Base-by-base conservation (phyloP, 2,113 vertebrate genomes). In the Hippoglossus stenolepis region DNA sequence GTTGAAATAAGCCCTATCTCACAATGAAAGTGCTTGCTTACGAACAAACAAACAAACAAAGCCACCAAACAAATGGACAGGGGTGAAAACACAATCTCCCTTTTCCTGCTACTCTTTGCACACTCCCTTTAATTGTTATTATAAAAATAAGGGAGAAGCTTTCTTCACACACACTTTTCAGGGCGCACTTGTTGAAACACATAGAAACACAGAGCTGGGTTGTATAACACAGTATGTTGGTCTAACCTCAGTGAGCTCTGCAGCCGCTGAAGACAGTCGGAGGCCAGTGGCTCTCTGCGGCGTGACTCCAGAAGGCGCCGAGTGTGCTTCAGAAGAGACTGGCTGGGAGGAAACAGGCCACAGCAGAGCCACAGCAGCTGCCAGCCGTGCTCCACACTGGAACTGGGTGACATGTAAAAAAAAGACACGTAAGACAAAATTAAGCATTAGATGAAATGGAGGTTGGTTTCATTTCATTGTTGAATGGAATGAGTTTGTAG, bases 331-430 rank as follows among this genome's bases (percentile, higher is more conserved):
- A 97, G 90, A 68, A 99, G 93, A 0, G 89, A 68, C 74, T 95
- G 96, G 76, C 96, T 92, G 0, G 97, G 97, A 0, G 97, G 92
- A 75, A 99, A 99, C 70, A 99, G 94, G 51, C 98, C 97, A 0
- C 97, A 96, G 86, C 97, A 97, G 21, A 99, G 95, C 97, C 98
- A 99, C 18, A 99, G 91, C 54, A 99, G 94, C 91, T 99, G 97
- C 98, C 98, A 99, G 74, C 96, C 97, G 56, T 90, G 95, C 79
- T 96, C 96, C 65, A 96, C 23, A 0, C 98, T 99, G 88, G 94
- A 95, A 90, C 98, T 99, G 93, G 0, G 78, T 2, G 45, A 54
- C 28, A 67, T n/a, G 13, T 13, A 3, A 53, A 10, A 53, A 53
- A 60, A 24, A 20, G 0, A n/a, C 5, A 35, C 14, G 12, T 2